Base-by-base conservation (phyloP, 2,797 vertebrate species). In the Cossypha niveicapilla region DNA sequence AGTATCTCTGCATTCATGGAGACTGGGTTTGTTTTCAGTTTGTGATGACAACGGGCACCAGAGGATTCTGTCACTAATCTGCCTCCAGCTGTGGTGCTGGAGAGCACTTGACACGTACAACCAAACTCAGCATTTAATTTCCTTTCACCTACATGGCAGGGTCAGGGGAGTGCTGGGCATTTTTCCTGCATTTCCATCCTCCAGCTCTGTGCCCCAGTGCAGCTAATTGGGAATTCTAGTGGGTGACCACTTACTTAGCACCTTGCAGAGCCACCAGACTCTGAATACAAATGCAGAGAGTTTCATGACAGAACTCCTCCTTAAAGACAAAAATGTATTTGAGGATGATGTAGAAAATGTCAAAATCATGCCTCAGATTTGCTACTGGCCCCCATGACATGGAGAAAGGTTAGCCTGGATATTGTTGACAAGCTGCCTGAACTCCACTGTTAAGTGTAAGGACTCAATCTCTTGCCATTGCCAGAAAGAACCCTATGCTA, bases 221-320 rank as follows among this genome's bases (percentile, higher is more conserved):
- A 92, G 91, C 75, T 89, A 67, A 61, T 53, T 53, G 67, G 81
- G 63, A 83, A 97, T 93, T 95, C 91, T 68, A 88, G 75, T 35
- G 67, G 71, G 35, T 57, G 74, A 50, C 82, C 51, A 13, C 82
- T 91, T 51, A 51, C 28, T 47, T 51, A 34, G 76, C 14, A 65
- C 47, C 57, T 74, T 11, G 67, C 48, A 86, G 44, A 45, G 47
- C 63, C 81, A 88, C 81, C 71, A 90, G 70, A 71, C 72, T 78
- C 77, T 32, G 77, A 86, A 75, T 35, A 89, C 28, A 44, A 86
- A 87, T 88, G 56, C 13, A 76, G 9, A 5, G 63, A 86, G 51
- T 67, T 72, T 53, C 58, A 4, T 14, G 74, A 85, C 10, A 44
- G 51, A 95, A 88, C 28, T 63, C 28, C 13, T 65, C 72, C 77